Evolutionary conservation across 2,113 vertebrate species (phyloP), one percentile per base, ranked within the genome.

Genomic region (Microcebus ravelobensis): DNA sequence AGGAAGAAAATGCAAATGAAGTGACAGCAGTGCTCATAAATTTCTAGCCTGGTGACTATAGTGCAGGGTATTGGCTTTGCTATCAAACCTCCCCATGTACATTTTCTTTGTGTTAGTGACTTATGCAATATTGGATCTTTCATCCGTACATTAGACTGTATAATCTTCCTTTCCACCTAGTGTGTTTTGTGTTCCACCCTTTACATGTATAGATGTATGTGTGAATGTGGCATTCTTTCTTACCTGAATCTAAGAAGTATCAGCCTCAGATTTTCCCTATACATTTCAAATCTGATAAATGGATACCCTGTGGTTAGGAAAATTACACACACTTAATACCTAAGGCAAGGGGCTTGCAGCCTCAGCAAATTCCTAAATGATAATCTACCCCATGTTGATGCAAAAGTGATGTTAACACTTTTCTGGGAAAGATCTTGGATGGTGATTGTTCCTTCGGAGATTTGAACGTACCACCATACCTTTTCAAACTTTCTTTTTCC

Each of bases 301-400:
- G 95, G 93, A 67, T 96, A 70, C 79, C 97, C 97, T 76, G 82
- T 7, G 92, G 96, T 97, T 98, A 97, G 84, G 89, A 96, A 98
- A 98, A 98, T 98, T 98, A 88, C 70, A 87, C 50, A 59, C 52
- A 74, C 73, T 96, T 98, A 97, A 92, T 94, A 96, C 95, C 93
- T 91, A 8, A 81, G 89, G 97, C 93, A 95, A 94, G 77, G 12
- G 91, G 90, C 96, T 87, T 96, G 81, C 59, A 93, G 85, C 96
- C 96, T 98, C 95, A 97, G 97, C 91, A 93, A 83, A 97, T 95
- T 95, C 76, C 71, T 87, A 86, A 94, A 61, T 83, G 48, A 93
- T 91, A 76, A 89, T 89, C 87, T 89, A 45, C 91, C 77, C 95
- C 68, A 90, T 84, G 63, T 95, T 91, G 74, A 13, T 88, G 57